These are phyloP conservation scores for Cynocephalus volans DNA, from an alignment of 2,113 vertebrate genomes.

Conservation along the genomic window DNA sequence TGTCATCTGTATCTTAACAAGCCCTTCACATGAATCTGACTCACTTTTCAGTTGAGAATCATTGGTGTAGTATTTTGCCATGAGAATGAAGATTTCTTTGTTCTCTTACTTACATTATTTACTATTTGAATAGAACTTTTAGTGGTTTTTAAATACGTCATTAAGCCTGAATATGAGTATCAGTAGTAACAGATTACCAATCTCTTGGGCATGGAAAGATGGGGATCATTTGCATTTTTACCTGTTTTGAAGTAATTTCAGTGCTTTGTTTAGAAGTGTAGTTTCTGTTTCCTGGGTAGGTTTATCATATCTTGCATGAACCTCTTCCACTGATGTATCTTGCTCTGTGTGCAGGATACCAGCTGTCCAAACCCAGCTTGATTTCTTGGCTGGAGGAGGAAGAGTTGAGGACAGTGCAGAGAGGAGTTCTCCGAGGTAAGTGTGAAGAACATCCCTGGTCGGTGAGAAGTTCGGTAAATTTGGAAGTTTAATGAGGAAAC, in stretches of 20 bases:
- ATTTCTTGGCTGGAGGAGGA: slow-evolving; percentile 28
- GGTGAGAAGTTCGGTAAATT: background rate
- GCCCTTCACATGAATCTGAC: background rate
- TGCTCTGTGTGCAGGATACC: background rate
- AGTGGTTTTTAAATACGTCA: background rate
- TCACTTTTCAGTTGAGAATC: background rate
- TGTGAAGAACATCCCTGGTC: background rate
- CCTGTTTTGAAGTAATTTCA: background rate
- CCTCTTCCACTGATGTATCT: background rate
- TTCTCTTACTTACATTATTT: background rate
- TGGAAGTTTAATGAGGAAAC: background rate
- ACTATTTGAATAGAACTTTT: background rate
- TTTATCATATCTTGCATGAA: background rate
- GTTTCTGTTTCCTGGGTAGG: background rate
- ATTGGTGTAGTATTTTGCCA: background rate
- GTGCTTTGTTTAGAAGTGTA: background rate
- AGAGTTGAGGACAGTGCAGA: background rate
- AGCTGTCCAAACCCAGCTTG: slow-evolving; percentile 11
- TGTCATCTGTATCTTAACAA: background rate
- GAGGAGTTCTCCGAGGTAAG: slow-evolving; percentile 3
- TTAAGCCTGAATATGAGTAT: background rate
- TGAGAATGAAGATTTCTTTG: background rate
- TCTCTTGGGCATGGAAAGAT: background rate
- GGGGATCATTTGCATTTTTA: background rate
- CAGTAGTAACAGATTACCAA: background rate